Base-by-base conservation (phyloP, 2,113 vertebrate species). In the Orientallactaga bullata region DNA sequence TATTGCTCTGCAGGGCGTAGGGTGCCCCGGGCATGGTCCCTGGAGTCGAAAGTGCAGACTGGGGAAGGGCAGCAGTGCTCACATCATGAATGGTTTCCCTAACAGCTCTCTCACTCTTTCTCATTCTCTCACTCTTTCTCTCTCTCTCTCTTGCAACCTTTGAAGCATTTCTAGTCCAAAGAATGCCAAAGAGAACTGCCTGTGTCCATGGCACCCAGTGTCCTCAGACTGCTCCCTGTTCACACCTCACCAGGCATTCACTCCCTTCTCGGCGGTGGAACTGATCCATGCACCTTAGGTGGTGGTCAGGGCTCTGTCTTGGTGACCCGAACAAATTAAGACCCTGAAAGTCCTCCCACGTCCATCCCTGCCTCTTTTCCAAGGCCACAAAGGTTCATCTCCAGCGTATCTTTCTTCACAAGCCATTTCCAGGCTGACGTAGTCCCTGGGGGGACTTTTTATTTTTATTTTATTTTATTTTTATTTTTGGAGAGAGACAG, bases 221-320 rank as follows among this genome's bases (percentile, higher is more conserved):
- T 20, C 69, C 30, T 17, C 28, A 3, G 58, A 35, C 47, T 68
- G 58, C 21, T 20, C 32, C 23, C 26, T 24, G 24, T 3, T 8
- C 32, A 32, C 71, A 32, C 17, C n/a, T 77, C 1, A 2, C 39
- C 47, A 3, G 35, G 10, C 2, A 66, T 66, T 61, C 20, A 69
- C 3, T 4, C 51, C 74, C 42, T 73, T 39, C 23, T 32, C 26
- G 8, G 35, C 17, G 20, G 32, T 20, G 12, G 24, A 28, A 24
- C 1, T 12, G 28, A 18, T n/a, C 10, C 55, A 78, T 0, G 1
- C 37, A n/a, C 15, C 51, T 42, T 37, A 8, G 0, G 20, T 84
- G 61, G 68, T 37, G 24, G n/a, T 28, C 1, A 20, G n/a, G 26
- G 60, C 47, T 6, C 51, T 10, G 9, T 21, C 1, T 11, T 71